A percentile compares a stretch with the other conserved stretches of the same genome.
Conservation (phyloP, 1,140 invertebrate species). For the Leucophenga varia region DNA sequence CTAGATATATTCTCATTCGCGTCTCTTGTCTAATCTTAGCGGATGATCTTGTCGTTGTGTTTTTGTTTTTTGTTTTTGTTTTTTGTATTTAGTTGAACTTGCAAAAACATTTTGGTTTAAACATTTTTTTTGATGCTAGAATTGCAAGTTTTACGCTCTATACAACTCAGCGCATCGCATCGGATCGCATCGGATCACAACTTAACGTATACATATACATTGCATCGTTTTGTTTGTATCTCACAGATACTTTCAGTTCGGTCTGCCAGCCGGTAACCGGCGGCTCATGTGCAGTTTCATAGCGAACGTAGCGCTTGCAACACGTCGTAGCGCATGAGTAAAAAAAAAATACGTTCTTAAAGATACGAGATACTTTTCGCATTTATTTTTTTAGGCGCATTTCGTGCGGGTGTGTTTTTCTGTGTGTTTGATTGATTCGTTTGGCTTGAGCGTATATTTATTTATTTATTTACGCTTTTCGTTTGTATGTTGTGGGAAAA, state of each 20-base stretch:
- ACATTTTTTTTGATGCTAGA: too few species aligned
- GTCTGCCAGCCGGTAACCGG: constrained; percentile 14
- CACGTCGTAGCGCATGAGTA: constrained; percentile 13
- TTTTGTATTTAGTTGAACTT: not conserved
- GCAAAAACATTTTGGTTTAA: too few species aligned
- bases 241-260: too few species aligned
- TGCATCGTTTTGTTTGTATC: too few species aligned
- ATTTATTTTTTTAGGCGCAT: constrained; percentile 3
- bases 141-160: too few species aligned
- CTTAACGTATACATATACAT: too few species aligned
- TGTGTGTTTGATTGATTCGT: constrained; percentile 5
- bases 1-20: not conserved
- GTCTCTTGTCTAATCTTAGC: not conserved
- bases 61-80: not conserved
- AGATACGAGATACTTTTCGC: too few species aligned
- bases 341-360: too few species aligned
- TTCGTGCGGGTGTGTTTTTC: constrained; percentile 11
- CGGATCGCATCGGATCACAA: too few species aligned
- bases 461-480: too few species aligned
- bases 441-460: too few species aligned
- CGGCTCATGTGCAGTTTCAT: constrained; percentile 30
- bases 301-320: constrained; percentile 36
- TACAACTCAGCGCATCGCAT: too few species aligned
- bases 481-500: constrained; percentile 21
- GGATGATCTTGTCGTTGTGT: not conserved